Conservation (phyloP, 35 echinoderm and acorn worm genomes). For the Stichopus chloronotus region DNA sequence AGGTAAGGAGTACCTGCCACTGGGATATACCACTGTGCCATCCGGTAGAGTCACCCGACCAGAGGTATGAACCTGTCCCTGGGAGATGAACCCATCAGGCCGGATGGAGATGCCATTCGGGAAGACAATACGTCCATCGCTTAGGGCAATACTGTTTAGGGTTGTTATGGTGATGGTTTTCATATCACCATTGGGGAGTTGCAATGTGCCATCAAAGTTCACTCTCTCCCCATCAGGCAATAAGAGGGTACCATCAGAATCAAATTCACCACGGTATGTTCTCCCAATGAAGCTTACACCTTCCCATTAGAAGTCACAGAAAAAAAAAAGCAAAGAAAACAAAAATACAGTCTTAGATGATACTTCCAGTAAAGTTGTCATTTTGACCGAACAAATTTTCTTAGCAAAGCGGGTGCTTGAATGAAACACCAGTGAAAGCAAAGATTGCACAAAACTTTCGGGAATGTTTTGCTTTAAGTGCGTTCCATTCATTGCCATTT, state of each 20-base stretch:
- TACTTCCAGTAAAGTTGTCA: not conserved
- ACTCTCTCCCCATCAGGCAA: slow-evolving; percentile 42
- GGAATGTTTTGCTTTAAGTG: too few relatives aligned
- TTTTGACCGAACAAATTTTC: not conserved
- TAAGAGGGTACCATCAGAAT: slow-evolving; percentile 23
- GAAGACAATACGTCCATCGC: slow-evolving; percentile 49
- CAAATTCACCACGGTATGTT: slow-evolving; percentile 35
- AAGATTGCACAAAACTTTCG: too few relatives aligned
- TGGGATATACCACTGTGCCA: slow-evolving; percentile 13
- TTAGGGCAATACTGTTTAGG: slow-evolving; percentile 14
- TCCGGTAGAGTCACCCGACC: slow-evolving; percentile 36
- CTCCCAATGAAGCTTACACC: slow-evolving; percentile 19
- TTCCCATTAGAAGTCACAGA: not conserved
- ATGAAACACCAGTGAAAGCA: too few relatives aligned
- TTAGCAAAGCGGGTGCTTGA: too few relatives aligned
- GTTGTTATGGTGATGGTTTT: slow-evolving; percentile 20
- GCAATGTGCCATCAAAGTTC: slow-evolving; percentile 50
- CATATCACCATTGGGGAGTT: slow-evolving; percentile 22
- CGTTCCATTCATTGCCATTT: too few relatives aligned
- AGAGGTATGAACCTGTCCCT: slow-evolving; percentile 4
- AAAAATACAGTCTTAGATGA: not conserved
- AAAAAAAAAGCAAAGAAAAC: too few relatives aligned
- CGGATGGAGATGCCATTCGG: slow-evolving; percentile 39
- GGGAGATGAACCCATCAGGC: slow-evolving; percentile 33
- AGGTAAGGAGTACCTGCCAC: not conserved